phyloP scores from a whole-genome alignment of 2,113 vertebrate species.

The Gadus macrocephalus region DNA sequence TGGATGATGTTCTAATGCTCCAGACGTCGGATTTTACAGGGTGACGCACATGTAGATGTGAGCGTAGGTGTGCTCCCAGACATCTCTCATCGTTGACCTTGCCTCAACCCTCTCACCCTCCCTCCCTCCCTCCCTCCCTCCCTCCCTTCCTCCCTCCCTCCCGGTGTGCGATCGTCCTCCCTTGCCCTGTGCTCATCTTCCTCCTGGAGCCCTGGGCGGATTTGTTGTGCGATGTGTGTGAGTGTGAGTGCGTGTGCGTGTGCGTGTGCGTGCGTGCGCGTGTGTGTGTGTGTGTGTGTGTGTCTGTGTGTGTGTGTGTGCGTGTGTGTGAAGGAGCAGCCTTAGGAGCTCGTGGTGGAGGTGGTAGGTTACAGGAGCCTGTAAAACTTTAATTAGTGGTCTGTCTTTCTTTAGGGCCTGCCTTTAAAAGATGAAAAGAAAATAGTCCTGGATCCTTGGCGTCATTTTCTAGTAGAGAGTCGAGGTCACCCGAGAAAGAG shows the following conservation, averaged over 20 bases:
- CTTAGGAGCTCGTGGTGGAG: conserved; percentile 9
- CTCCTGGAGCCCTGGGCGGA: not conserved
- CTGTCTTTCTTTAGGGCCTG: conserved; percentile 26
- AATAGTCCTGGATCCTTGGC: not conserved
- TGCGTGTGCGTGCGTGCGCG: too few relatives aligned
- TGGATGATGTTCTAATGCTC: conserved; percentile 30
- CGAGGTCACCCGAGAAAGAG: conserved; percentile 13
- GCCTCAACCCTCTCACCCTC: conserved; percentile 4
- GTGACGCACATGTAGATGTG: conserved; percentile 44
- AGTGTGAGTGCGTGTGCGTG: too few relatives aligned
- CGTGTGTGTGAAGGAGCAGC: conserved; percentile 21
- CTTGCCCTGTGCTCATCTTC: conserved; percentile 1
- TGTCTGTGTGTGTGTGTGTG: too few relatives aligned
- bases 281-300: too few relatives aligned
- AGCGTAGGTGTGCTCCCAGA: conserved; percentile 32
- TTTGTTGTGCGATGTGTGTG: not conserved
- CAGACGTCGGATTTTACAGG: conserved; percentile 40
- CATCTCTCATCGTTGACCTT: conserved; percentile 28
- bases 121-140: too few relatives aligned
- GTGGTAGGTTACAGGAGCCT: conserved; percentile 17
- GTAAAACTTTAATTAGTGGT: conserved; percentile 39
- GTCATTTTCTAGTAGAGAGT: conserved; percentile 14
- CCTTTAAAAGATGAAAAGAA: conserved; percentile 9
- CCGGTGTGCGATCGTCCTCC: conserved; percentile 13
- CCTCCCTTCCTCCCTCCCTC: not conserved